Evolutionary conservation across 2,797 vertebrate species (phyloP).

Genomic region (Lemur catta): DNA sequence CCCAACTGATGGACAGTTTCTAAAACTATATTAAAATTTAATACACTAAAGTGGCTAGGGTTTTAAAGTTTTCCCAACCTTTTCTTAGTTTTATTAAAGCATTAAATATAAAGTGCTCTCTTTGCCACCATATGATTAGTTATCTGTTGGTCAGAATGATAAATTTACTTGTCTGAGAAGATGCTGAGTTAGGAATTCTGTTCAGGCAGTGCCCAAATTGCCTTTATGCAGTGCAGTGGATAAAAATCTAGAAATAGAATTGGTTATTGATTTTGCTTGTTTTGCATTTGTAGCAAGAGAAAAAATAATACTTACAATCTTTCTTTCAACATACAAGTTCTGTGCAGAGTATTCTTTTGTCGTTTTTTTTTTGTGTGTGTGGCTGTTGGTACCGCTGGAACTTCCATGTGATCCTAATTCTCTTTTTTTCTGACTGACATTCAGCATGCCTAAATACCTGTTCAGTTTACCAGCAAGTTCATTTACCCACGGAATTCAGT

Average conservation of each 20-base stretch:
- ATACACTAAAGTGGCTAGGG: neutral
- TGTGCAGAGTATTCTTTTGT: neutral
- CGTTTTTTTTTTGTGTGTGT: neutral
- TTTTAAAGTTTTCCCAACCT: conserved; percentile 42
- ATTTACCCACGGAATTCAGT: neutral
- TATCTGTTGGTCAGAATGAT: conserved; percentile 71
- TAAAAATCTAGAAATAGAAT: conserved; percentile 81
- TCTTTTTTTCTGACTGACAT: neutral
- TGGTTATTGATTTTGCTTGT: conserved; percentile 82
- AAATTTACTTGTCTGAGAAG: conserved; percentile 75
- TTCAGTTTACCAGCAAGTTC: neutral
- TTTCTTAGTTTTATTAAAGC: neutral
- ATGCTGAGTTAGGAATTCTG: conserved; percentile 75
- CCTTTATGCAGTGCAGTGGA: conserved; percentile 71
- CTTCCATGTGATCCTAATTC: neutral
- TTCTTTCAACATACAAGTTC: neutral
- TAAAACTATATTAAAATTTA: conserved; percentile 32
- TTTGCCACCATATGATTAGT: conserved; percentile 50
- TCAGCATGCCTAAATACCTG: neutral
- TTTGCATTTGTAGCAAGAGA: conserved; percentile 74
- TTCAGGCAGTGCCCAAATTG: conserved; percentile 69
- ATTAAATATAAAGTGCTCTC: conserved; percentile 57
- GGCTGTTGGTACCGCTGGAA: neutral
- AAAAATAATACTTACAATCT: conserved; percentile 29
- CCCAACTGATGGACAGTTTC: conserved; percentile 19